Evolutionary conservation across 2,113 vertebrate genomes (phyloP).

Genomic region (Oriolus oriolus): DNA sequence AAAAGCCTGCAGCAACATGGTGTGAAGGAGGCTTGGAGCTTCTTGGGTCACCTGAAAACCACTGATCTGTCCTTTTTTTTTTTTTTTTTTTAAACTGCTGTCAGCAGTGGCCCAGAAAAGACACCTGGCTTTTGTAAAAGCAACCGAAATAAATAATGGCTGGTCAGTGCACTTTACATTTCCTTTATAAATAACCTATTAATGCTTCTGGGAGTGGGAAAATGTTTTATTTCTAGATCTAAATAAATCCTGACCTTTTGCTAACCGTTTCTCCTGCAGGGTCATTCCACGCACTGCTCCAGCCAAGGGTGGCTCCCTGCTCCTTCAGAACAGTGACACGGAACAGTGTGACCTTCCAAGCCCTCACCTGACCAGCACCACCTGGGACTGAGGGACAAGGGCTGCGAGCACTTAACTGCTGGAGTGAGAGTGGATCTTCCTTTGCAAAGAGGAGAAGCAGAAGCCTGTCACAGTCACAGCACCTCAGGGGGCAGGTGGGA

Average conservation of each 20-base stretch:
- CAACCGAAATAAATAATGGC: not conserved
- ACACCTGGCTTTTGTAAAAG: not conserved
- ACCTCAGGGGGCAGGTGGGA: not conserved
- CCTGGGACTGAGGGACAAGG: not conserved
- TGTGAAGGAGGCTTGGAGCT: not conserved
- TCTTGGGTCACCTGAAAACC: not conserved
- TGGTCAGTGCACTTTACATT: not conserved
- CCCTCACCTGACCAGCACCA: not conserved
- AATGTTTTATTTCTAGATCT: not conserved
- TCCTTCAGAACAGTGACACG: not conserved
- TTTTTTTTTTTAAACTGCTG: not conserved
- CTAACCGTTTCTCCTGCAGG: not conserved
- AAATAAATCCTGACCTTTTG: not conserved
- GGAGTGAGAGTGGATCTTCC: not conserved
- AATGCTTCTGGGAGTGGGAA: not conserved
- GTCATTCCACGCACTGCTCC: not conserved
- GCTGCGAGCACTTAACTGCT: not conserved
- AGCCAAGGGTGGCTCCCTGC: not conserved
- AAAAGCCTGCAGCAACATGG: not conserved
- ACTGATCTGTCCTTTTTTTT: not conserved
- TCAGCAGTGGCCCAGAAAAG: slow-evolving; percentile 14
- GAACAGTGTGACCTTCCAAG: not conserved
- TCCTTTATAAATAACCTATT: slow-evolving; percentile 12
- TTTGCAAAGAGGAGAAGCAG: not conserved
- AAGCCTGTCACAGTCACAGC: not conserved